Conservation (phyloP, 2,888 invertebrate species). For the Hermaeophaga mercurialis region DNA sequence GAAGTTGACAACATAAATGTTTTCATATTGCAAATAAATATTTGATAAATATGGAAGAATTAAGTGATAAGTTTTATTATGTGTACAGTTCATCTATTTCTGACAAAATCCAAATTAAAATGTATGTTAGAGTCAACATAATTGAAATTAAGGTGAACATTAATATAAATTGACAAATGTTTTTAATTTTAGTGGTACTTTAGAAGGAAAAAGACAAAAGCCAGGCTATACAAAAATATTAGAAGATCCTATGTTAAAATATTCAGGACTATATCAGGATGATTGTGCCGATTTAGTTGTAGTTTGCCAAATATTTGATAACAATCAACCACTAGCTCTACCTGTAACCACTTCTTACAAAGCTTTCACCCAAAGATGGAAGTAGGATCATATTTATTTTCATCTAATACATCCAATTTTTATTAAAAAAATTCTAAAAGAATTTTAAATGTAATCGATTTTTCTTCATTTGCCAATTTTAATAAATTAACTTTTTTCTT, state of each 20-base stretch:
- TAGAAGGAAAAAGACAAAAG: slow-evolving; percentile 87
- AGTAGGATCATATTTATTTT: slow-evolving; percentile 60
- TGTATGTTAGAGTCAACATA: no score
- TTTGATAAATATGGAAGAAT: slow-evolving; percentile 68
- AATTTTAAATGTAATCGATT: no score
- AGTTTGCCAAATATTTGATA: slow-evolving; percentile 81
- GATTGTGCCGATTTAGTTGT: slow-evolving; percentile 88
- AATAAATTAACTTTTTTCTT: slow-evolving; percentile 46
- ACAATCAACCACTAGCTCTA: slow-evolving; percentile 80
- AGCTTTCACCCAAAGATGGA: slow-evolving; percentile 90
- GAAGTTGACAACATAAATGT: neutral
- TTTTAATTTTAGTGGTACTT: slow-evolving; percentile 73
- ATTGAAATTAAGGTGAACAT: no score
- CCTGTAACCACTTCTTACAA: slow-evolving; percentile 92
- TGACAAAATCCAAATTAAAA: slow-evolving; percentile 86
- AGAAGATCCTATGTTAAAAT: slow-evolving; percentile 86
- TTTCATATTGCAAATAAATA: neutral
- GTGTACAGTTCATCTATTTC: slow-evolving; percentile 92
- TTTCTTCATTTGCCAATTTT: no score
- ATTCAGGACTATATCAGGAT: slow-evolving; percentile 85
- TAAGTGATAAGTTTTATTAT: slow-evolving; percentile 81
- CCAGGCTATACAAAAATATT: slow-evolving; percentile 88
- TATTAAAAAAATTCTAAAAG: no score
- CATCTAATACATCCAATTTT: no score
- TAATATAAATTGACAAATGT: neutral